Conservation (phyloP, 2,113 vertebrate species). For the Proteles cristata region DNA sequence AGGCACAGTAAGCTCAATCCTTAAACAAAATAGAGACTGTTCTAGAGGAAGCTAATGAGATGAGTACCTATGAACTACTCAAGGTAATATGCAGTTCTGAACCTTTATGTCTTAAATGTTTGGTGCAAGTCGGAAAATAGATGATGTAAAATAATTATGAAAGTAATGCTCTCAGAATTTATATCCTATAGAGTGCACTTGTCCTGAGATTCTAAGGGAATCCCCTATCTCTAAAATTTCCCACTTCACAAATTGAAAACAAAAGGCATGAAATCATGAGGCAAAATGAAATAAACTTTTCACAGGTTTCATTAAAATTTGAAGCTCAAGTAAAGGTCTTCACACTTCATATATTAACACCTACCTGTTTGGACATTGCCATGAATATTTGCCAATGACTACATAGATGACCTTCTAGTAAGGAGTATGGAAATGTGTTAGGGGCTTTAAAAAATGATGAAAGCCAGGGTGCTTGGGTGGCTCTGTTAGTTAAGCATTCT, state of each 20-base stretch:
- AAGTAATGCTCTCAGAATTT: neutral
- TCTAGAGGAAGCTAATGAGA: neutral
- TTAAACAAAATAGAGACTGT: neutral
- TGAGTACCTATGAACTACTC: neutral
- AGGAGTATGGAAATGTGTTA: neutral
- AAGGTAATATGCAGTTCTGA: neutral
- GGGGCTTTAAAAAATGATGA: neutral
- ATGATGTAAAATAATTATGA: slow-evolving; percentile 31
- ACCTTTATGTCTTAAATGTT: neutral
- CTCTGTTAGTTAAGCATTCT: no score
- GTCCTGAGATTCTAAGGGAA: neutral
- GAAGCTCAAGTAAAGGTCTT: neutral
- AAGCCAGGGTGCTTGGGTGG: no score
- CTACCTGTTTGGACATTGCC: neutral
- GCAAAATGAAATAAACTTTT: slow-evolving; percentile 40
- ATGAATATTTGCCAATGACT: neutral
- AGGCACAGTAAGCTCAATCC: neutral
- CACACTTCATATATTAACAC: neutral
- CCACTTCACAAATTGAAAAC: slow-evolving; percentile 5
- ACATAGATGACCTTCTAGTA: neutral
- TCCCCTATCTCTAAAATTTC: neutral
- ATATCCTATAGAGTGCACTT: neutral
- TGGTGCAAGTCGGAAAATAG: slow-evolving; percentile 28
- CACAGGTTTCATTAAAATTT: slow-evolving; percentile 16
- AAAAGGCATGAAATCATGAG: neutral